phyloP scores from a whole-genome alignment of 2,888 invertebrate species.

The Perizoma flavofasciatum region DNA sequence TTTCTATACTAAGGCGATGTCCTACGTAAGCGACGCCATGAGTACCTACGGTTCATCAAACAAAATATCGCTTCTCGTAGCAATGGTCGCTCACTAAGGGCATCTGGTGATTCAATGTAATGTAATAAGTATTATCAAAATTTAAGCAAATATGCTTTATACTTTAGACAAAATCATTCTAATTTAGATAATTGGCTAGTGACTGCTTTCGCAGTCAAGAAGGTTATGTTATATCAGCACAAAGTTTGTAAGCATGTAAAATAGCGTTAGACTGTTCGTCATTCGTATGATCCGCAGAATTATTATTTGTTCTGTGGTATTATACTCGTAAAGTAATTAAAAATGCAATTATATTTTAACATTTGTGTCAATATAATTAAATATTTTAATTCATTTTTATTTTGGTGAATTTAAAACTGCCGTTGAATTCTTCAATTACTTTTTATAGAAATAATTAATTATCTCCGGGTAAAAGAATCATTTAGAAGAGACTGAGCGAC shows the following conservation, averaged over 20 bases:
- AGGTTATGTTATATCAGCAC: slow-evolving; percentile 4
- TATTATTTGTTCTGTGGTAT: slow-evolving; percentile 30
- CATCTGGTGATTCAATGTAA: slow-evolving; percentile 10
- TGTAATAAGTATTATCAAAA: slow-evolving; percentile 9
- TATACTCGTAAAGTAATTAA: not conserved
- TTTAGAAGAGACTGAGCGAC: slow-evolving; percentile 78
- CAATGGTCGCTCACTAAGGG: not conserved
- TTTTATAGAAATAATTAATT: slow-evolving; percentile 44
- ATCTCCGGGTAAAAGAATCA: slow-evolving; percentile 57
- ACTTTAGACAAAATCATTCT: no score
- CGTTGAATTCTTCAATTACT: slow-evolving; percentile 34
- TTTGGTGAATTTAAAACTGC: not conserved
- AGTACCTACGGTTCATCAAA: no score
- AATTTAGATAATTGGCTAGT: not conserved
- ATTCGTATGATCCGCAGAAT: slow-evolving; percentile 39
- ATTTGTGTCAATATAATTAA: not conserved
- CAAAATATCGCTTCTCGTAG: no score
- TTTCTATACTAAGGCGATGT: slow-evolving; percentile 35
- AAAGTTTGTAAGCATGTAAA: slow-evolving; percentile 48
- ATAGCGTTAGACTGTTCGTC: slow-evolving; percentile 52
- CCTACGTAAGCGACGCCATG: not conserved
- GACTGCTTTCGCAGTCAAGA: not conserved
- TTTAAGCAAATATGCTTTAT: no score
- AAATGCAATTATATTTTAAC: no score
- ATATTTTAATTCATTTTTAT: not conserved